These are phyloP conservation scores for Lasioglossum vierecki DNA, from an alignment of 2,888 invertebrate genomes.

Conservation along the genomic window DNA sequence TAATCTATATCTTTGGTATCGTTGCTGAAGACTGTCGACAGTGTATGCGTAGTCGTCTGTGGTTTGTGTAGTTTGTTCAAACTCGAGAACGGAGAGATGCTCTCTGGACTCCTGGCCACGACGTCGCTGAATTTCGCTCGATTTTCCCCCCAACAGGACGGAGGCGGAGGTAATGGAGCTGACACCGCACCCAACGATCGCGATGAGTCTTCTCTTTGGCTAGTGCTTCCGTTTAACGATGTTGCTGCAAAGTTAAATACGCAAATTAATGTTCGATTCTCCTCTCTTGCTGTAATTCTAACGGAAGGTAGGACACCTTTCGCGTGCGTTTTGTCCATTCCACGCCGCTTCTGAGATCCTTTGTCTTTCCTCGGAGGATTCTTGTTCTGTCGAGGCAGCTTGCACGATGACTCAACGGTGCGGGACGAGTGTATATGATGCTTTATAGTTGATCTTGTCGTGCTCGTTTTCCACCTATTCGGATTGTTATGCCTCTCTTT, in stretches of 20 bases:
- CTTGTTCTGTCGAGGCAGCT: conserved; percentile 76
- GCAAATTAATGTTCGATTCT: not conserved
- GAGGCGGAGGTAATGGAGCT: conserved; percentile 80
- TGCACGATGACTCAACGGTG: conserved; percentile 73
- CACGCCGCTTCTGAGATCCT: conserved; percentile 77
- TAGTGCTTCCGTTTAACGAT: conserved; percentile 68
- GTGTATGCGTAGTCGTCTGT: conserved; percentile 54
- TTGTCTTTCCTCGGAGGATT: conserved; percentile 81
- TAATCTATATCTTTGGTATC: conserved; percentile 66
- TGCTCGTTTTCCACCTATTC: conserved; percentile 81
- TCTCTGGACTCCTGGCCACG: conserved; percentile 85
- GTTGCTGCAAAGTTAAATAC: conserved; percentile 52
- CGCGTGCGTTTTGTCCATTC: conserved; percentile 74
- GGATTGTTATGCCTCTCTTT: conserved; percentile 79
- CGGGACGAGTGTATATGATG: conserved; percentile 74
- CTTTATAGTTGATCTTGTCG: conserved; percentile 76
- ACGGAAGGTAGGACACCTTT: conserved; percentile 64
- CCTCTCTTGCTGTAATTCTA: not conserved
- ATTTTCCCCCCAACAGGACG: conserved; percentile 85
- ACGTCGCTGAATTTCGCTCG: conserved; percentile 87
- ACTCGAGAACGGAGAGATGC: conserved; percentile 56
- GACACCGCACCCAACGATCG: conserved; percentile 63
- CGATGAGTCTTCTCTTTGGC: conserved; percentile 66
- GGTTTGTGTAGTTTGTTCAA: conserved; percentile 64
- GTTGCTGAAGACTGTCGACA: conserved; percentile 55